These are phyloP conservation scores for Bujurquina vittata DNA, from an alignment of 2,113 vertebrate genomes.

Conservation along the genomic window DNA sequence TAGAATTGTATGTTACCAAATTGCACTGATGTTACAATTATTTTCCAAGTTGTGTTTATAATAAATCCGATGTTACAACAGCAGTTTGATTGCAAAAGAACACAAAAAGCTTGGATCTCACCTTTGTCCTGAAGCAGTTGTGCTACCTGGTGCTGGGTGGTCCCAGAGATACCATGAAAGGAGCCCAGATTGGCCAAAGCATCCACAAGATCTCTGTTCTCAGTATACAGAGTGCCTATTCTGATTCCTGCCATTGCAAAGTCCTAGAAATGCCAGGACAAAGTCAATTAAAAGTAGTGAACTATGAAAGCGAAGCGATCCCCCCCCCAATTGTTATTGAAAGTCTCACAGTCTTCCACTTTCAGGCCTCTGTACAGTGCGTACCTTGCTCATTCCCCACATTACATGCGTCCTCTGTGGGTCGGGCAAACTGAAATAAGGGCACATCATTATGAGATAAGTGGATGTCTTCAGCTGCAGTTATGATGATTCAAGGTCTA, in stretches of 20 bases:
- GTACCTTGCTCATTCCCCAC: slow-evolving; percentile 95
- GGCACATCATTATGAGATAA: slow-evolving; percentile 48
- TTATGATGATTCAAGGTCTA: slow-evolving; percentile 33
- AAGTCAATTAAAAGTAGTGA: background rate
- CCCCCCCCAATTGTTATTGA: slow-evolving; percentile 8
- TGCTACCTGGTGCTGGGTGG: slow-evolving; percentile 88
- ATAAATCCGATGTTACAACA: rapidly evolving
- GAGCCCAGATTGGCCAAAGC: slow-evolving; percentile 86
- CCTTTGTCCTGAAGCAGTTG: slow-evolving; percentile 89
- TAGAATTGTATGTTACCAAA: background rate
- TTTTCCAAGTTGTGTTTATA: background rate
- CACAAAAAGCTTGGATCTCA: slow-evolving; percentile 57
- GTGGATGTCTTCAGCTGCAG: slow-evolving; percentile 26
- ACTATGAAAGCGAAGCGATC: background rate
- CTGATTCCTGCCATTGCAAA: slow-evolving; percentile 91
- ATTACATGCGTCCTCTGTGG: slow-evolving; percentile 94
- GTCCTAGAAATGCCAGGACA: slow-evolving; percentile 81
- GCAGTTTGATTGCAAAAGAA: background rate
- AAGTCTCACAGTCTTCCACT: background rate
- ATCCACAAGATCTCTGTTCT: slow-evolving; percentile 87
- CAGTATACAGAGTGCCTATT: slow-evolving; percentile 89
- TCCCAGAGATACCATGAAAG: slow-evolving; percentile 89
- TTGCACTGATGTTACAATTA: background rate
- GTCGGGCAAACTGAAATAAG: slow-evolving; percentile 89
- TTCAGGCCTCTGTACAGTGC: slow-evolving; percentile 15